These are phyloP conservation scores for Tachina grossa DNA, from an alignment of 2,888 invertebrate genomes.

Conservation along the genomic window DNA sequence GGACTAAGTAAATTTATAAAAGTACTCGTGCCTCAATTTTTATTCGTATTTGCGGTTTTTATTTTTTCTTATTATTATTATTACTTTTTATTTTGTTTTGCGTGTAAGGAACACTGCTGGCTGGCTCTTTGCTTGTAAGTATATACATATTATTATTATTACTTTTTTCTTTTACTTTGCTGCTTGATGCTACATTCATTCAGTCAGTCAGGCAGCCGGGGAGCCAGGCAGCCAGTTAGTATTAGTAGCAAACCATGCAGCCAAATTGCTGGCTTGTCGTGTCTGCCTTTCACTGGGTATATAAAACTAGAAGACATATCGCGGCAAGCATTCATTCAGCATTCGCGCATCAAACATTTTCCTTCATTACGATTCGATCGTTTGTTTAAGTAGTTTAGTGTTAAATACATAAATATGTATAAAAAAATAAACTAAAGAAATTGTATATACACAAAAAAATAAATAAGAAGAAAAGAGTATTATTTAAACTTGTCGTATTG, in stretches of 20 bases:
- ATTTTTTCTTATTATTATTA: slow-evolving; percentile 40
- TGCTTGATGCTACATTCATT: slow-evolving; percentile 46
- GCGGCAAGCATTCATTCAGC: slow-evolving; percentile 82
- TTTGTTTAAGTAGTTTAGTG: slow-evolving; percentile 57
- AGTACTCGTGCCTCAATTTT: slow-evolving; percentile 65
- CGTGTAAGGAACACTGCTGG: slow-evolving; percentile 53
- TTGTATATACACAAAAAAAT: slow-evolving; percentile 19
- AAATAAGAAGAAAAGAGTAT: slow-evolving; percentile 22
- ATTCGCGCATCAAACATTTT: slow-evolving; percentile 81
- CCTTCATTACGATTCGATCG: slow-evolving; percentile 73
- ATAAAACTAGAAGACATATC: slow-evolving; percentile 83
- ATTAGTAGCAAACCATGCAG: slow-evolving; percentile 53
- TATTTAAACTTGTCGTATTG: slow-evolving; percentile 50
- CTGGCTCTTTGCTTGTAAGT: slow-evolving; percentile 7
- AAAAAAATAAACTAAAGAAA: slow-evolving; percentile 43
- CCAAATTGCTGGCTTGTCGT: slow-evolving; percentile 56
- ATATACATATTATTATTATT: not conserved
- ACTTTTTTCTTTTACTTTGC: slow-evolving; percentile 31
- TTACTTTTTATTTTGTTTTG: slow-evolving; percentile 32
- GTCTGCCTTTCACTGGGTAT: slow-evolving; percentile 82
- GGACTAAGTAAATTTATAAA: slow-evolving; percentile 53
- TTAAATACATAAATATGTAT: slow-evolving; percentile 31
- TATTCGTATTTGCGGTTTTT: slow-evolving; percentile 61
- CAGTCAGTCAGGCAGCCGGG: slow-evolving; percentile 19
- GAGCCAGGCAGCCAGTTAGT: slow-evolving; percentile 41